phyloP scores from a whole-genome alignment of 1,140 invertebrate genomes.

The Diorhabda elongata region DNA sequence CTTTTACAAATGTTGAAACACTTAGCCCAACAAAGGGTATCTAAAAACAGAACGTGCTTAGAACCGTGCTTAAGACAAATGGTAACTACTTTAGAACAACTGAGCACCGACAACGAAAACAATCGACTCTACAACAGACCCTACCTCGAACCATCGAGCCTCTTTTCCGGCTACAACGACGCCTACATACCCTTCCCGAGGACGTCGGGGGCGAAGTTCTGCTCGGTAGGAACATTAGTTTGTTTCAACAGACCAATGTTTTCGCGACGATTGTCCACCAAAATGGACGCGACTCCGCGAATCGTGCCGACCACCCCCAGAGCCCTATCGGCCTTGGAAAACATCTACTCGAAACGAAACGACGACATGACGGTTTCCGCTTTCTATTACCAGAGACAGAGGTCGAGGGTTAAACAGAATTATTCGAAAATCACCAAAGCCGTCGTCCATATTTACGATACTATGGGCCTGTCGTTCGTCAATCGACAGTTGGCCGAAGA shows the following conservation, averaged over 20 bases:
- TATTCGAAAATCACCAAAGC: constrained; percentile 46
- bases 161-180: constrained; percentile 59
- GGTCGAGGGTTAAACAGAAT: constrained; percentile 29
- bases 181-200: constrained; percentile 90
- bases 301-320: constrained; percentile 61
- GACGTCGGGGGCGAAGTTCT: constrained; percentile 91
- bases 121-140: constrained; percentile 31
- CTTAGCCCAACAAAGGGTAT: constrained; percentile 68
- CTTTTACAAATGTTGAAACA: constrained; percentile 68
- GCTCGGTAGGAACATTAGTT: constrained; percentile 76
- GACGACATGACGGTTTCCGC: constrained; percentile 60
- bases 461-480: constrained; percentile 70
- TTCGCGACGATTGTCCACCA: constrained; percentile 63
- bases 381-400: constrained; percentile 69
- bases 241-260: constrained; percentile 80
- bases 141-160: constrained; percentile 36
- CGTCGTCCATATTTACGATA: constrained; percentile 76
- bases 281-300: constrained; percentile 54
- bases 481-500: constrained; percentile 76
- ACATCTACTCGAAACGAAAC: constrained; percentile 54
- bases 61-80: constrained; percentile 76
- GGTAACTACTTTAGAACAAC: constrained; percentile 63
- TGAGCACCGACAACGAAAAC: constrained; percentile 40
- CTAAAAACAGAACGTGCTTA: constrained; percentile 73
- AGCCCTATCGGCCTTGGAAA: constrained; percentile 72